These are phyloP conservation scores for Mirounga angustirostris DNA, from an alignment of 2,113 vertebrate genomes.

Conservation along the genomic window DNA sequence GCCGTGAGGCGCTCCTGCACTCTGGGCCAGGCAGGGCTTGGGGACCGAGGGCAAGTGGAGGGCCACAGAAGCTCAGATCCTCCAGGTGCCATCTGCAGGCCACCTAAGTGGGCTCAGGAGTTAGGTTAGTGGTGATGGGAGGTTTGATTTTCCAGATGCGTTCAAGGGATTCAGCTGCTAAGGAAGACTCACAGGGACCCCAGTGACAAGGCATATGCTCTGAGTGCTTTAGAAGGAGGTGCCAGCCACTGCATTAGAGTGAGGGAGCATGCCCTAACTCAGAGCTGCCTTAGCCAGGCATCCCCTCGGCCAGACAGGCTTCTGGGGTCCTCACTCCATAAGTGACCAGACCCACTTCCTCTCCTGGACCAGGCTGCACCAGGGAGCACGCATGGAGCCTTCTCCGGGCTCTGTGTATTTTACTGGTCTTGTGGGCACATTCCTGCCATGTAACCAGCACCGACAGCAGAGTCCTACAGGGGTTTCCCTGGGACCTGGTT, in stretches of 20 bases:
- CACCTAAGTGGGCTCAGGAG: background rate
- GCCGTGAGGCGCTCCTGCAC: fast-evolving
- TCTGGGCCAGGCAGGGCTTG: background rate
- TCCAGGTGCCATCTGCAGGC: background rate
- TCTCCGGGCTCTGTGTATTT: background rate
- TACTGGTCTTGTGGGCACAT: background rate
- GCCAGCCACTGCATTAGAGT: background rate
- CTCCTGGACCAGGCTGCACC: background rate
- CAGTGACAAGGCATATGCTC: background rate
- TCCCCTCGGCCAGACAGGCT: background rate
- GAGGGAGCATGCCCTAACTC: fast-evolving
- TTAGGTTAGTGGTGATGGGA: background rate
- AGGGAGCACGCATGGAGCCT: background rate
- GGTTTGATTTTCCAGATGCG: background rate
- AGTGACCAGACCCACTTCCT: background rate
- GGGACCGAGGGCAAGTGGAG: no score
- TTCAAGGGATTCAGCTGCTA: background rate
- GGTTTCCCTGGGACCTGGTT: no score
- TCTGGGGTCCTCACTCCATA: background rate
- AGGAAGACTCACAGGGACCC: background rate
- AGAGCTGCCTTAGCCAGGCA: background rate
- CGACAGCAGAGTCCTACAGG: background rate
- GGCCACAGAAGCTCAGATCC: background rate
- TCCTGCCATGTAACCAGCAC: background rate
- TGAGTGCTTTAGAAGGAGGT: background rate